phyloP scores from a whole-genome alignment of 2,113 vertebrate genomes.

The Plestiodon gilberti region DNA sequence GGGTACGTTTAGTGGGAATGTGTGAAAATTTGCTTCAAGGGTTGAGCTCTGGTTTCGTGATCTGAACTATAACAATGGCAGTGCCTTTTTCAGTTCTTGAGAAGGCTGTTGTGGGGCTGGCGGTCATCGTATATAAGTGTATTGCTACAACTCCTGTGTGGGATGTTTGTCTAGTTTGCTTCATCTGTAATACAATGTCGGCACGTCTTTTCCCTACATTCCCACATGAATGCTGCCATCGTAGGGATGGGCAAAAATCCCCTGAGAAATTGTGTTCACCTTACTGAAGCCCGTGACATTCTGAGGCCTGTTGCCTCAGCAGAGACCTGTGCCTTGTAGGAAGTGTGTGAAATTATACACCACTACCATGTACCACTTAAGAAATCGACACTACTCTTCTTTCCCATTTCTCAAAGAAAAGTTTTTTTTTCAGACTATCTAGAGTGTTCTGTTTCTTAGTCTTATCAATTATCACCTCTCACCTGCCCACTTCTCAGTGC shows the following conservation, averaged over 20 bases:
- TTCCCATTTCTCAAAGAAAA: neutral
- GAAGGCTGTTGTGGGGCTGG: conserved; percentile 7
- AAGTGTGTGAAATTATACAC: too few species aligned
- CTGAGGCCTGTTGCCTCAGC: neutral
- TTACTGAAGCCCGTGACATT: neutral
- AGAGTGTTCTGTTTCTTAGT: neutral
- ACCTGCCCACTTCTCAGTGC: neutral
- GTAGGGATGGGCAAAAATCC: neutral
- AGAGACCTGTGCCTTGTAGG: neutral
- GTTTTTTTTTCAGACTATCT: neutral
- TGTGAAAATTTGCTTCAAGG: conserved; percentile 54
- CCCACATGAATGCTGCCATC: neutral
- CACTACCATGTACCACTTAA: neutral
- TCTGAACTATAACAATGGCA: neutral
- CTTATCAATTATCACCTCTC: neutral
- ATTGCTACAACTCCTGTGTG: conserved; percentile 6
- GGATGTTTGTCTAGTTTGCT: neutral
- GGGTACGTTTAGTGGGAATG: conserved; percentile 50
- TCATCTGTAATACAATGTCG: neutral
- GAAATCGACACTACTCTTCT: neutral
- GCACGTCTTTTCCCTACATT: too few species aligned
- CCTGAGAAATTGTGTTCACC: neutral
- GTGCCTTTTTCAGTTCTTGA: conserved; percentile 12
- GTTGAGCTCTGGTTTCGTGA: neutral
- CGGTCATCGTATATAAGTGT: neutral